phyloP scores from a whole-genome alignment of 1,140 invertebrate species.

The Semibalanus balanoides region DNA sequence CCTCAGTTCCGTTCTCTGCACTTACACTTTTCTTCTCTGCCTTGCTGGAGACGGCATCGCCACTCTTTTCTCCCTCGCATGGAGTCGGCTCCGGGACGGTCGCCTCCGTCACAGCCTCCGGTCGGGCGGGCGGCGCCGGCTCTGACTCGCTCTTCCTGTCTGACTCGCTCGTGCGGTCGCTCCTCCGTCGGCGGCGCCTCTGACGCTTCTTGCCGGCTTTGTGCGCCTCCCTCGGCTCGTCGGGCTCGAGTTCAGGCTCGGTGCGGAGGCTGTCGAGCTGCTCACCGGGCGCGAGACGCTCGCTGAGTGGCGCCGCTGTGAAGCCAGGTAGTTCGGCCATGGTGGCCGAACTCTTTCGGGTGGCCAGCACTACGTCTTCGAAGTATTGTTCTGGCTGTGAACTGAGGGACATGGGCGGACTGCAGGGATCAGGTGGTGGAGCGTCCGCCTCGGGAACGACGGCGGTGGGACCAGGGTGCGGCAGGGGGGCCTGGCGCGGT shows the following conservation, averaged over 20 bases:
- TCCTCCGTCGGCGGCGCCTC: constrained; percentile 11
- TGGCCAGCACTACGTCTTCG: background rate
- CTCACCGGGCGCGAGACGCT: background rate
- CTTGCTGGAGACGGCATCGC: no score
- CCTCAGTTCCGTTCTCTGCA: no score
- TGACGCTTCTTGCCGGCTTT: background rate
- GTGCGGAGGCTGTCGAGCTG: background rate
- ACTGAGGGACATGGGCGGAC: background rate
- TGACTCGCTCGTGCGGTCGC: constrained; percentile 37
- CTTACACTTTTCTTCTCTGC: no score
- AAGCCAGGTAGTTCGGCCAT: background rate
- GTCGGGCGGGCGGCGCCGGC: constrained; percentile 35
- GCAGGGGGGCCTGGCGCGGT: background rate
- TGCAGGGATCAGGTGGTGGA: no score
- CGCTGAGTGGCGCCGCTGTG: background rate
- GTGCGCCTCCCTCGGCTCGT: constrained; percentile 11
- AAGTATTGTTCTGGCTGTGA: background rate
- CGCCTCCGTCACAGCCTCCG: background rate
- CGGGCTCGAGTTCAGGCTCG: constrained; percentile 13
- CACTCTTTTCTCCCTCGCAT: no score
- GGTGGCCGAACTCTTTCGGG: background rate
- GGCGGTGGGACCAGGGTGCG: background rate
- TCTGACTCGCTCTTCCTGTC: constrained; percentile 52
- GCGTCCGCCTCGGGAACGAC: no score
- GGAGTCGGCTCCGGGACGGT: background rate